Base-by-base conservation (phyloP, 2,113 vertebrate genomes). In the Emydocephalus ijimae region DNA sequence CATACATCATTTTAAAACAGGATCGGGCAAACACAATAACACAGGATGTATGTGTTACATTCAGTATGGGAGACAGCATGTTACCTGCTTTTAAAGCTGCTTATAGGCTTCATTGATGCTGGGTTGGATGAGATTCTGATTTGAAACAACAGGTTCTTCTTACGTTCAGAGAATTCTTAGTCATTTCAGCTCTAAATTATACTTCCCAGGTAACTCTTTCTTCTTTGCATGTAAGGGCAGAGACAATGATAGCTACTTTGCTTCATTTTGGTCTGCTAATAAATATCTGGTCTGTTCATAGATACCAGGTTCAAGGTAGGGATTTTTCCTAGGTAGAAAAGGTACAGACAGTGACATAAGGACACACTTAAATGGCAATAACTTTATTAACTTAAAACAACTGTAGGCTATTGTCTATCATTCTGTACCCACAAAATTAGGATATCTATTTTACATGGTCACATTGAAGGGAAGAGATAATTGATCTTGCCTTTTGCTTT, bases 331-430 rank as follows among this genome's bases (percentile, higher is more conserved):
- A 15, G 15, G 86, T 24, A 26, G 34, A n/a, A 48, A 88, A 92
- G 57, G 59, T 69, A 74, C 86, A 88, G 45, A 39, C 29, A 56
- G 64, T 89, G n/a, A 85, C 52, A 88, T 48, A 74, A 81, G 87
- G 87, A 54, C 48, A 92, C 61, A 89, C 85, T 81, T 89, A 59
- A 56, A 57, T 59, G 91, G 57, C 57, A 50, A 92, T 26, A 74
- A 85, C 39, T 81, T 89, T 55, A 89, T 56, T 81, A 92, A 56
- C 34, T 56, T 52, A 92, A 92, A 92, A 92, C 87, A 88, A 45
- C 61, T 74, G 89, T 29, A 61, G 8, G 8, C 24, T 61, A 61
- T 61, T 26, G 24, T 61, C 59, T 26, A 61, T 26, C 89, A 39
- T 48, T 89, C 91, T 69, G 50, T 59, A n/a, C 64, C 81, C 52